Percentiles rank a stretch among this genome's conserved stretches.
Evolutionary conservation across 1,140 invertebrate species (phyloP).

Genomic region (Panagrolaimus sp.): DNA sequence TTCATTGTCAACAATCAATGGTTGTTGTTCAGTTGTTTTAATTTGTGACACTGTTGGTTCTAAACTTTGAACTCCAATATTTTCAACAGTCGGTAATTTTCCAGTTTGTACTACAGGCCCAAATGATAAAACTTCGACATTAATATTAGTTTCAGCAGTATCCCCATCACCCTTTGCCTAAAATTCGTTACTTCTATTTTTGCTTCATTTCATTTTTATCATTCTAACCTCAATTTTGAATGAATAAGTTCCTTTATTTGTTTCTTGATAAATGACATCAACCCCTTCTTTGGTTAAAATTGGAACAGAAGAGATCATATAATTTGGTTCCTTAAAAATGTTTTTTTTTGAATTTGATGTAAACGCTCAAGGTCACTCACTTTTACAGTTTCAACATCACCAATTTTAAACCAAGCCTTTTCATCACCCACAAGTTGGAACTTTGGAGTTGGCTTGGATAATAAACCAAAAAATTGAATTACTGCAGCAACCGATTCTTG

Average conservation of each 20-base stretch:
- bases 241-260: not conserved
- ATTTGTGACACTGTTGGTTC: not conserved
- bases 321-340: not conserved
- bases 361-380: not conserved
- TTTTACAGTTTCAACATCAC: not conserved
- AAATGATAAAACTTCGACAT: slow-evolving; percentile 11
- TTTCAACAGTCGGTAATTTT: too few species aligned
- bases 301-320: not conserved
- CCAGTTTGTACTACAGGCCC: not conserved
- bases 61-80: not conserved
- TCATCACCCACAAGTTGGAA: not conserved
- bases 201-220: not conserved
- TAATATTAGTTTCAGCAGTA: not conserved
- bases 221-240: not conserved
- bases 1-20: not conserved
- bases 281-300: not conserved
- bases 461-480: slow-evolving; percentile 9
- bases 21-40: not conserved
- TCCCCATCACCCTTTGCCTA: not conserved
- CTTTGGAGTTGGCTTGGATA: not conserved
- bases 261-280: not conserved
- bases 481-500: not conserved
- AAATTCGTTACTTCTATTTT: not conserved
- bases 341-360: not conserved
- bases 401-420: not conserved